Evolutionary conservation across 2,888 invertebrate species (phyloP), one percentile per base, ranked within the genome.

Genomic region (Philereme vetulata): DNA sequence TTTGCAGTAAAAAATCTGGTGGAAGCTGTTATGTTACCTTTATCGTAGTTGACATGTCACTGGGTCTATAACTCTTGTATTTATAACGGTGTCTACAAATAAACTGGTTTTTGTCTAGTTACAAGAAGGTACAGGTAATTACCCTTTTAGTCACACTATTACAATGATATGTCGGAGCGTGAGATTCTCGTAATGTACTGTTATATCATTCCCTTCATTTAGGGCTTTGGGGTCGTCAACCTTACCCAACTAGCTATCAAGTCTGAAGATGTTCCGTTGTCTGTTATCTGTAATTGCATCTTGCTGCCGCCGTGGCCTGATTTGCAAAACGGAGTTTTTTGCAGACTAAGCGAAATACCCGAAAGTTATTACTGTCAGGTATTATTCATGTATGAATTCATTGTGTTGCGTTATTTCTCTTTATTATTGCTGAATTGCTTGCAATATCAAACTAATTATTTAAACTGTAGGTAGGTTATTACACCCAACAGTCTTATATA

Each of bases 121-220:
- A 62, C n/a, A 44, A 51, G 49, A 8, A 42, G 42, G 42, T 42
- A 1, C 21, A 21, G 21, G 38, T 64, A 56, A 60, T 62, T 56
- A 61, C 55, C 48, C 11, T 51, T 59, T 67, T 67, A 67, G 67
- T 67, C 51, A 63, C 64, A 67, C 58, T 56, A 48, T 11, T 62
- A 68, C 65, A 66, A 67, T 66, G 53, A 65, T 64, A 59, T 53
- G 42, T 55, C 59, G 60, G 59, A 69, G 62, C 69, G 65, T 69
- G 69, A 67, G 65, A 61, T 64, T 68, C 48, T 59, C 51, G 55
- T 48, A 48, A 44, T 46, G 42, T 48, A 38, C 44, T 61, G 58
- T 66, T 64, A 61, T 64, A 64, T 65, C 56, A 67, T 62, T 63
- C 53, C 50, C 45, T 66, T 60, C 48, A 56, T 58, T 58, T 56